Base-by-base conservation (phyloP, 2,113 vertebrate species). In the Motacilla tschutschensis region DNA sequence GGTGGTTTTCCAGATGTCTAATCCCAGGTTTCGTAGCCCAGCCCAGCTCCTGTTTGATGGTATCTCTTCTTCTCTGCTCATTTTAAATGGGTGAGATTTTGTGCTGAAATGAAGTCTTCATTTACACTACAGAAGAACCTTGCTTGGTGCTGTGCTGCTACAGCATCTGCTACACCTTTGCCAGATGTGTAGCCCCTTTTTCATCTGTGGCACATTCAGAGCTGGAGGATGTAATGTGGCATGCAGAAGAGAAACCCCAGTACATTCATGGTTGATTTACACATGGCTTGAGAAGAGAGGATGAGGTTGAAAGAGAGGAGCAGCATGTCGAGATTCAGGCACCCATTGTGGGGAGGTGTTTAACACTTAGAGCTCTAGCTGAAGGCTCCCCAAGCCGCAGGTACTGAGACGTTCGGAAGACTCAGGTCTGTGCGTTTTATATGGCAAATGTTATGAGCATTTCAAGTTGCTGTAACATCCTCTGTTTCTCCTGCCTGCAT, bases 1-100 rank as follows among this genome's bases (percentile, higher is more conserved):
- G 17, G 50, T 96, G 95, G 75, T 63, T 94, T 97, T 96, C 95
- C 95, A 97, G 87, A 86, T 88, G 41, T 81, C 82, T 96, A 89
- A 96, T 95, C 93, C 93, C 75, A 24, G 93, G 73, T 94, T 95
- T 91, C 91, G 29, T 75, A 89, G 95, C 94, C 95, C 94, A 92
- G 78, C 94, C 92, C 60, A 50, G 89, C 88, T 87, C 38, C 25
- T 59, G 84, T 93, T 94, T 91, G 94, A 94, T 95, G 94, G 80
- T 73, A 78, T 92, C 90, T 90, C 89, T 93, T 70, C 53, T 74
- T 75, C 93, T 88, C 41, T 44, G 74, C 72, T 94, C 69, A 48
- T 88, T 90, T 91, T 83, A 11, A 77, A 43, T 55, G 13, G 38
- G 29, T 75, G 83, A 85, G 92, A 84, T 17, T 43, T 44, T 11